These are phyloP conservation scores for Variabilichromis moorii DNA, from an alignment of 2,113 vertebrate genomes.

Conservation along the genomic window DNA sequence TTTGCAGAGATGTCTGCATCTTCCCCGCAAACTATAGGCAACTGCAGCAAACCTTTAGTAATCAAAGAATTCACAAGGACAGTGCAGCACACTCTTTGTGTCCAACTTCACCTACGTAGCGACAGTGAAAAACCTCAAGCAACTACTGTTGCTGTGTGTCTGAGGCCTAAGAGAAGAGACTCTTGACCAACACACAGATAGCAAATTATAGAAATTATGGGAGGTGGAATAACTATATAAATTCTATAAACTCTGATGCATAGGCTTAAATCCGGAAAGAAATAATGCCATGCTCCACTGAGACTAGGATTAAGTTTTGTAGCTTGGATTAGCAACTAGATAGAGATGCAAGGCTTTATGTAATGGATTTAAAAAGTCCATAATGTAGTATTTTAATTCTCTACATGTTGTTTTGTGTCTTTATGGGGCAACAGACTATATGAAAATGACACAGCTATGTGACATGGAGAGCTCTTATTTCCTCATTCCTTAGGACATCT, in stretches of 20 bases:
- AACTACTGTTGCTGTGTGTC: not conserved
- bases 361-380: not conserved
- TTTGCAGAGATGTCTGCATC: not conserved
- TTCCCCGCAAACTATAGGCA: not conserved
- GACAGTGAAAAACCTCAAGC: not conserved
- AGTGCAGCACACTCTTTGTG: not conserved
- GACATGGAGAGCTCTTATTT: conserved; percentile 52
- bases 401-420: not conserved
- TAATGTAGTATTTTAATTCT: not conserved
- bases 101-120: not conserved
- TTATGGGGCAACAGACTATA: not conserved
- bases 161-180: not conserved
- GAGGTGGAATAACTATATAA: not conserved
- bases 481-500: conserved; percentile 40
- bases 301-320: not conserved
- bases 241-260: not conserved
- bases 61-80: not conserved
- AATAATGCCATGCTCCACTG: not conserved
- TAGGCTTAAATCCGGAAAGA: not conserved
- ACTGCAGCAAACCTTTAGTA: not conserved
- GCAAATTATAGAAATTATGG: not conserved
- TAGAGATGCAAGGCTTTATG: not conserved
- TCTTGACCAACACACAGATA: not conserved
- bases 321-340: not conserved
- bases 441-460: conserved; percentile 36